Evolutionary conservation across 2,888 invertebrate genomes (phyloP), one percentile per base, ranked within the genome.

Genomic region (Holacanthella duospinosa): DNA sequence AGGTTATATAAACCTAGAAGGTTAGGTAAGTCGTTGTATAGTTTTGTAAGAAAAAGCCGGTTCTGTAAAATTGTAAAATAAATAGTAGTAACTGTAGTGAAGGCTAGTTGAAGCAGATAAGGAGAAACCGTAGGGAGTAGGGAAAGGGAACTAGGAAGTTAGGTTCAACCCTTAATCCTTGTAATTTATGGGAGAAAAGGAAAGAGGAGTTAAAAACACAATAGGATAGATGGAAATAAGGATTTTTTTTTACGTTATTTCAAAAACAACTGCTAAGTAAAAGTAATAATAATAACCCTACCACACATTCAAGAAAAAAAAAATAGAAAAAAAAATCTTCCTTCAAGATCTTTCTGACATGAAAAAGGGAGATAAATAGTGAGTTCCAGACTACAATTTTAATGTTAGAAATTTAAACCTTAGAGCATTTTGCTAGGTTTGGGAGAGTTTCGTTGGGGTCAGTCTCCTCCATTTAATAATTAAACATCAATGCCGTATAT

Each of bases 91-190:
- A 36, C 16, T 6, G 36, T 9, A 36, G 36, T 36, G 36, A 16
- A 36, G n/a, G n/a, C n/a, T n/a, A n/a, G n/a, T 36, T 6, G 36
- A 36, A 36, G 36, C 36, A 36, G 36, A 36, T 36, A 36, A 36
- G 9, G 36, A 16, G 16, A 36, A 36, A 36, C 36, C 36, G 36
- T 36, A 36, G 36, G 36, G 36, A 36, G 36, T 36, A 16, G n/a
- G n/a, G n/a, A n/a, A n/a, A n/a, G n/a, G n/a, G 43, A 16, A 43
- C 9, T 12, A 53, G 54, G 54, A 53, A 53, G 54, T n/a, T 16
- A 43, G 43, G 9, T 53, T 9, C 21, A 53, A 53, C n/a, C 54
- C 54, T n/a, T 53, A 53, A 53, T 53, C 54, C 54, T 25, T n/a
- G 25, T 24, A 53, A 24, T 53, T 53, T 24, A 24, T n/a, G 54